phyloP scores from a whole-genome alignment of 2,797 vertebrate species.

The Xyrichtys novacula region DNA sequence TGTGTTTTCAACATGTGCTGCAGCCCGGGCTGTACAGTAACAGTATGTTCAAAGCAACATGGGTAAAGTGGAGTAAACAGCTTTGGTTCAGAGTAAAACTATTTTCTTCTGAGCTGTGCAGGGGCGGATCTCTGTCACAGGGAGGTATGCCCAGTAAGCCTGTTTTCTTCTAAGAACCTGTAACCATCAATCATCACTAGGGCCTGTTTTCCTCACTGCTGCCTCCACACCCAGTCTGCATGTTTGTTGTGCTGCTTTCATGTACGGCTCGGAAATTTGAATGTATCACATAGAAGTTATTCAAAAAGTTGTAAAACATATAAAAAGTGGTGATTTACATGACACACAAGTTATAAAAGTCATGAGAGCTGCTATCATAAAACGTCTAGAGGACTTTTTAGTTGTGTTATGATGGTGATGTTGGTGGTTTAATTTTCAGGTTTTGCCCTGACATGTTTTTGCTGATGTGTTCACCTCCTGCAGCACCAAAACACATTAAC shows the following conservation, averaged over 20 bases:
- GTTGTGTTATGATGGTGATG: not conserved
- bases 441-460: slow-evolving; percentile 17
- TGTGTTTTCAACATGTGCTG: slow-evolving; percentile 29
- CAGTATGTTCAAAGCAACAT: slow-evolving; percentile 37
- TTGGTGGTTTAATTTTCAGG: not conserved
- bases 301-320: not conserved
- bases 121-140: slow-evolving; percentile 57
- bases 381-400: not conserved
- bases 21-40: slow-evolving; percentile 1
- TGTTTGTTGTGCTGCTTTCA: slow-evolving; percentile 81
- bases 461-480: not conserved
- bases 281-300: accelerated
- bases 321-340: not conserved
- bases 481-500: not conserved
- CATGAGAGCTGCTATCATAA: not conserved
- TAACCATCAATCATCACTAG: slow-evolving; percentile 87
- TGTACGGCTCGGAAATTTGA: not conserved
- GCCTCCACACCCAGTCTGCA: slow-evolving; percentile 77
- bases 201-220: slow-evolving; percentile 68
- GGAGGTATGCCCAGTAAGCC: slow-evolving; percentile 82
- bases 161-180: slow-evolving; percentile 88
- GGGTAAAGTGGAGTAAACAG: slow-evolving; percentile 57
- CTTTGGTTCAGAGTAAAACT: slow-evolving; percentile 56
- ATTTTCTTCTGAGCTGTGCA: slow-evolving; percentile 67
- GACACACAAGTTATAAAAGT: not conserved